phyloP scores from a whole-genome alignment of 2,797 vertebrate genomes.

The Enteromius anoplus region DNA sequence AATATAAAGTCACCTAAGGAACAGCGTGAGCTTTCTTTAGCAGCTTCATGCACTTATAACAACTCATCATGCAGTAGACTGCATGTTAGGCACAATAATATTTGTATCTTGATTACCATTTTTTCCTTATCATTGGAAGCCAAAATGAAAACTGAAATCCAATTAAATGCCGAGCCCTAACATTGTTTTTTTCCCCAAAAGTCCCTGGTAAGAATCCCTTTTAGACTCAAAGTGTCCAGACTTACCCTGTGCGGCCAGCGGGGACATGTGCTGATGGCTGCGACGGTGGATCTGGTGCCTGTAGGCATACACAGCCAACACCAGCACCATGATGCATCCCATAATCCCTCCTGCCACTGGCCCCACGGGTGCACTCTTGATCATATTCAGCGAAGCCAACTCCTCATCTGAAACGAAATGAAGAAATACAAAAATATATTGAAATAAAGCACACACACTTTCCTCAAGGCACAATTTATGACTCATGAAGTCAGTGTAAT shows the following conservation, averaged over 20 bases:
- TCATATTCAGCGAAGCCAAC: constrained; percentile 93
- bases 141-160: neutral
- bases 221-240: constrained; percentile 15
- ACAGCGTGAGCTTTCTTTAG: neutral
- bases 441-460: neutral
- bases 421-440: neutral
- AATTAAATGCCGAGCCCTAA: neutral
- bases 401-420: constrained; percentile 85
- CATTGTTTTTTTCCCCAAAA: neutral
- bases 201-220: neutral
- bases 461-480: constrained; percentile 16
- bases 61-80: neutral
- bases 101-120: neutral
- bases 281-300: constrained; percentile 97
- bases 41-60: neutral
- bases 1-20: neutral
- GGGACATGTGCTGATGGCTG: constrained; percentile 98
- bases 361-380: constrained; percentile 96
- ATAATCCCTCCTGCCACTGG: constrained; percentile 97
- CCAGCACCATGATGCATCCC: constrained; percentile 98
- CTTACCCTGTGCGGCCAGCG: constrained; percentile 95
- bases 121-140: neutral
- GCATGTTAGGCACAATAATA: neutral
- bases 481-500: neutral
- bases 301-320: constrained; percentile 95